Base-by-base conservation (phyloP, 2,888 invertebrate genomes). In the Lucinisca nassula region DNA sequence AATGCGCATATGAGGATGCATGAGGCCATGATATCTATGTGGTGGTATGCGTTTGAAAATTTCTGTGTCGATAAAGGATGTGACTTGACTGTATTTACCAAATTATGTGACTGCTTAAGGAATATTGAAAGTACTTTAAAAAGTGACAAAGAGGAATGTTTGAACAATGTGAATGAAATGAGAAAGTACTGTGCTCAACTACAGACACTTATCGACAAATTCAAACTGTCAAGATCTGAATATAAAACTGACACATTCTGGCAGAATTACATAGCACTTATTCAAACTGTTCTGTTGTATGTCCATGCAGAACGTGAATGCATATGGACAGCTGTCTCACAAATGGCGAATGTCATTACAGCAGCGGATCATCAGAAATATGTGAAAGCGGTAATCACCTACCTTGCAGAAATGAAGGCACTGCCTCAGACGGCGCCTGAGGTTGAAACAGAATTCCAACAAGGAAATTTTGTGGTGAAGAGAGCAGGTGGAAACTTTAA, bases 1-100 rank as follows among this genome's bases (percentile, higher is more conserved):
- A 75, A 75, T 24, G 76, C 76, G n/a, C 76, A 75, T 24, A 75
- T 75, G 76, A 8, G 76, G 10, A 45, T 24, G 8, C n/a, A 75
- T 17, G 76, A 75, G 24, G 8, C 45, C 17, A 38, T 75, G 76
- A 17, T 75, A n/a, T 27, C 8, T 10, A 10, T 49, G 27, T 49
- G 76, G 37, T 75, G 76, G 76, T 27, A 49, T n/a, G 49, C 40
- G 10, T 75, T 45, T 24, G 49, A 45, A 35, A n/a, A 38, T 45
- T 75, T 24, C 17, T 75, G 49, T 27, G 8, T 75, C 17, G 6
- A 6, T 8, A 6, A 75, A 49, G 49, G 21, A 21, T 10, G 10
- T 17, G 45, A 75, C 8, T 17, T 38, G 45, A 49, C 55, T 10
- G 8, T 8, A 8, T 61, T 61, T n/a, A 8, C 61, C 21, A n/a